These are phyloP conservation scores for Cinara cedri DNA, from an alignment of 2,888 invertebrate genomes.

Conservation along the genomic window DNA sequence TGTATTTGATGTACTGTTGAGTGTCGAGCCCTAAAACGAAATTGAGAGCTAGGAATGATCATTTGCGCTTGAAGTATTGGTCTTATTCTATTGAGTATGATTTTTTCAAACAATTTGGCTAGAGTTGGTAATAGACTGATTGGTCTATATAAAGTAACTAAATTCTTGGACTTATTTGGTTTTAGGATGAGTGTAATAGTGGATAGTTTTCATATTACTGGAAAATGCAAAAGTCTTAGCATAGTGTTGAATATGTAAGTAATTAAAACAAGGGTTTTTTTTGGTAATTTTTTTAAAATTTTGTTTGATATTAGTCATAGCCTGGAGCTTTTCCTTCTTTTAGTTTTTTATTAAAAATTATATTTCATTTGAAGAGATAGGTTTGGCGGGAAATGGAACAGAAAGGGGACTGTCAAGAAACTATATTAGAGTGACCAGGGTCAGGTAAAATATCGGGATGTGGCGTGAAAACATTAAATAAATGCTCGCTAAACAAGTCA, in stretches of 20 bases:
- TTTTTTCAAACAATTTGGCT: conserved; percentile 56
- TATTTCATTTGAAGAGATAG: no score
- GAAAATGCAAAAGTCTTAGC: conserved; percentile 59
- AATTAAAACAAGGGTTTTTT: neutral
- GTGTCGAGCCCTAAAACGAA: neutral
- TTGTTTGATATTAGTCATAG: neutral
- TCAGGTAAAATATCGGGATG: no score
- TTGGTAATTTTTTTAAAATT: neutral
- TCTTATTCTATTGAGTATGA: conserved; percentile 18
- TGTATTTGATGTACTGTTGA: neutral
- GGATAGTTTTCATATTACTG: conserved; percentile 59
- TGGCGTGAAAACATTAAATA: no score
- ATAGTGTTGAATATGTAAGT: conserved; percentile 58
- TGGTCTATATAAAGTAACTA: conserved; percentile 43
- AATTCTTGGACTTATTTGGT: conserved; percentile 20
- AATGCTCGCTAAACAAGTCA: no score
- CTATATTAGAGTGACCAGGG: no score
- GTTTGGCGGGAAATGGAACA: no score
- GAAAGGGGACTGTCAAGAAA: no score
- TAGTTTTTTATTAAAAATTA: no score
- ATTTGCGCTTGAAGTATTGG: neutral
- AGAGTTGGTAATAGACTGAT: conserved; percentile 48
- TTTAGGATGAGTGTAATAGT: conserved; percentile 43
- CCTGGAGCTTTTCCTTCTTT: no score
- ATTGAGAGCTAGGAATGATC: neutral